These are phyloP conservation scores for Typhlichthys eigenmanni DNA, from an alignment of 2,797 vertebrate genomes.

Conservation along the genomic window DNA sequence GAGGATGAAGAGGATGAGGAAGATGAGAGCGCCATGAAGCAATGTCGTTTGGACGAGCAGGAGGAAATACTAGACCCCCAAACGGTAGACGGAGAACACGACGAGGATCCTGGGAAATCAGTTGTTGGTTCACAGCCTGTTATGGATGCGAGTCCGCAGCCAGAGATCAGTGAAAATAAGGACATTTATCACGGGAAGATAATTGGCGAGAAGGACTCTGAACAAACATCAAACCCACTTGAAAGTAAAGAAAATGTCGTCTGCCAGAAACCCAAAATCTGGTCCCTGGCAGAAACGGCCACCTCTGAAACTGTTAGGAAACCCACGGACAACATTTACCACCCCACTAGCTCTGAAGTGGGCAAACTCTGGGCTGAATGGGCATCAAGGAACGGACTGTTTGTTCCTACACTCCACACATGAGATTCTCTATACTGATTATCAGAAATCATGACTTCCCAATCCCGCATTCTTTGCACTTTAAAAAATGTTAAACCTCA, in stretches of 20 bases:
- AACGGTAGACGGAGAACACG: slow-evolving; percentile 32
- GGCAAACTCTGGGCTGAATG: slow-evolving; percentile 77
- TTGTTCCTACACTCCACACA: slow-evolving; percentile 61
- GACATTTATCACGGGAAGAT: slow-evolving; percentile 22
- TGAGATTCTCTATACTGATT: slow-evolving; percentile 53
- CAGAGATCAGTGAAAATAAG: slow-evolving; percentile 3
- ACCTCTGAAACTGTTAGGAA: slow-evolving; percentile 77
- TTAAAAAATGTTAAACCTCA: slow-evolving; percentile 62
- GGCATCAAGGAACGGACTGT: slow-evolving; percentile 69
- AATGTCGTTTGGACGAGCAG: slow-evolving; percentile 58
- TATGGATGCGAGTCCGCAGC: slow-evolving; percentile 19
- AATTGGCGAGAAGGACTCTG: slow-evolving; percentile 36
- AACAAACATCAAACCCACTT: slow-evolving; percentile 36
- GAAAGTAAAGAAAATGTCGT: slow-evolving; percentile 68
- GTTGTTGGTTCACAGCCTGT: slow-evolving; percentile 30
- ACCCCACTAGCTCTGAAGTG: slow-evolving; percentile 37
- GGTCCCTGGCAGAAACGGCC: slow-evolving; percentile 95
- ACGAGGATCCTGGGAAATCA: slow-evolving; percentile 25
- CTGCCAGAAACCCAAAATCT: slow-evolving; percentile 91
- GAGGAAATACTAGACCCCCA: slow-evolving; percentile 51
- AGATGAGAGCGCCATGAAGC: slow-evolving; percentile 59
- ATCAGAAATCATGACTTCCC: slow-evolving; percentile 36
- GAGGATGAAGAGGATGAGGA: slow-evolving; percentile 71
- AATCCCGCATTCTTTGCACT: slow-evolving; percentile 68
- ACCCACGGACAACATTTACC: slow-evolving; percentile 44